phyloP scores from a whole-genome alignment of 2,113 vertebrate genomes.

The Mellivora capensis region DNA sequence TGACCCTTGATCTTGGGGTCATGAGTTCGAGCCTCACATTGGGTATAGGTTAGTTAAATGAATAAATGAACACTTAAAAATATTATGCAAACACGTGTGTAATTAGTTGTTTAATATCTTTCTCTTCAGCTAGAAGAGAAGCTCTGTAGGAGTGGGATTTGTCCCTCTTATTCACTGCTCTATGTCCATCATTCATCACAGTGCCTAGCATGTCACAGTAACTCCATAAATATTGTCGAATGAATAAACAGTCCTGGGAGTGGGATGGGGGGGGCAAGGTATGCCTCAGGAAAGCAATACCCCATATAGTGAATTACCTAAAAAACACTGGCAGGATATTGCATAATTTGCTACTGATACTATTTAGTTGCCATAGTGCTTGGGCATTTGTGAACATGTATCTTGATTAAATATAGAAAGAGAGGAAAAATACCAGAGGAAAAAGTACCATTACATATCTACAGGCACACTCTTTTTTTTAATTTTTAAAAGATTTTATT shows the following conservation, averaged over 20 bases:
- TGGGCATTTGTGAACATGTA: neutral
- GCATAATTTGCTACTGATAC: conserved; percentile 10
- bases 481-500: neutral
- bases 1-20: neutral
- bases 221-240: neutral
- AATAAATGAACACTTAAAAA: neutral
- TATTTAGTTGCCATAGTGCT: conserved; percentile 49
- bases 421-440: neutral
- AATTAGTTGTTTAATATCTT: neutral
- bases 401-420: conserved; percentile 43
- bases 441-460: neutral
- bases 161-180: neutral
- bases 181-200: neutral
- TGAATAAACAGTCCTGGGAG: neutral
- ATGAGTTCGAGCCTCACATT: neutral
- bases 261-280: neutral
- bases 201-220: neutral
- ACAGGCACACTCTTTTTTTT: neutral
- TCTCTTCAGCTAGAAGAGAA: neutral
- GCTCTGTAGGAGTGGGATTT: neutral
- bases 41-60: neutral
- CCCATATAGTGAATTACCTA: neutral
- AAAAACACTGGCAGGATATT: neutral
- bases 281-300: neutral
- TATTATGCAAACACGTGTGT: neutral